phyloP scores from a whole-genome alignment of 2,888 invertebrate genomes.

The Macrophya annulata region DNA sequence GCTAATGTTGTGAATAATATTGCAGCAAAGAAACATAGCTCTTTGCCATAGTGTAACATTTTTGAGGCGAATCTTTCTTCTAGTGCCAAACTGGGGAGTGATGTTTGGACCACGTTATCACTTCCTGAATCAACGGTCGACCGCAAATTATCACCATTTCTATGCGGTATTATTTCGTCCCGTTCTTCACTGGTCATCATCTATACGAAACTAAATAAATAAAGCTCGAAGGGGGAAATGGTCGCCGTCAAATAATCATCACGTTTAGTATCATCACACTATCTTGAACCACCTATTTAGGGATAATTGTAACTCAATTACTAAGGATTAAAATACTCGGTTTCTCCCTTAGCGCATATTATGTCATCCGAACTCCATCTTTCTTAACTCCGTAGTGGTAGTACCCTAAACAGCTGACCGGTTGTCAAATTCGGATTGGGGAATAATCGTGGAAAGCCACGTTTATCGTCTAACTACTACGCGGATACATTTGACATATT shows the following conservation, averaged over 20 bases:
- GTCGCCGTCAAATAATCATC: constrained; percentile 58
- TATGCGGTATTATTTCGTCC: constrained; percentile 67
- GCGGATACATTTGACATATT: background rate
- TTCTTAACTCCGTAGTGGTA: background rate
- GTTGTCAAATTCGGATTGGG: constrained; percentile 20
- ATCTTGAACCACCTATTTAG: background rate
- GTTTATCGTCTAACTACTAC: constrained; percentile 33
- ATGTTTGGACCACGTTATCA: constrained; percentile 59
- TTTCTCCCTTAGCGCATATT: background rate
- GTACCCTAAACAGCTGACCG: constrained; percentile 38
- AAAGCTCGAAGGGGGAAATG: constrained; percentile 36
- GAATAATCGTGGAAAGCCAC: constrained; percentile 34
- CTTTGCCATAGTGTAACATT: constrained; percentile 85
- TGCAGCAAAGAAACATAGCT: constrained; percentile 84
- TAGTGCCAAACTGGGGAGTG: constrained; percentile 62
- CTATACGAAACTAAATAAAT: constrained; percentile 59
- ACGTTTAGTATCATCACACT: constrained; percentile 60
- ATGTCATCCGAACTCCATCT: constrained; percentile 54
- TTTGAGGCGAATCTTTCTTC: constrained; percentile 75
- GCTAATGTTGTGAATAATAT: constrained; percentile 86
- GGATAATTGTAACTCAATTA: constrained; percentile 62
- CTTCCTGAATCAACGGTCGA: constrained; percentile 55
- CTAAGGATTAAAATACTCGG: constrained; percentile 57
- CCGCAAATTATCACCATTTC: constrained; percentile 74
- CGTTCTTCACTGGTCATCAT: constrained; percentile 74